These are phyloP conservation scores for Tachyglossus aculeatus DNA, from an alignment of 2,797 vertebrate species.

Conservation along the genomic window DNA sequence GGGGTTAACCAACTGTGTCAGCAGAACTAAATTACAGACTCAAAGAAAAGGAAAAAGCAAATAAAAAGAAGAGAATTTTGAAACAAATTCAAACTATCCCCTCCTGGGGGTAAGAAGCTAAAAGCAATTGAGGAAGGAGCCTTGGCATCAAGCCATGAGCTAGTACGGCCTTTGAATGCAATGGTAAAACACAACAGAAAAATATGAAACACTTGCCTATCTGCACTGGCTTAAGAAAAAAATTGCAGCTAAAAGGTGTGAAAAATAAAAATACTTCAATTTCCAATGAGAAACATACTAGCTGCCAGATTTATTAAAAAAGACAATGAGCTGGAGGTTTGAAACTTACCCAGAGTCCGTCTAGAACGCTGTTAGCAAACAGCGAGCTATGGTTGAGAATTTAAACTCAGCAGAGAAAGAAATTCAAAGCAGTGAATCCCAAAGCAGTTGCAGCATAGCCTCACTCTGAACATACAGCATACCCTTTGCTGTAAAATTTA, in stretches of 20 bases:
- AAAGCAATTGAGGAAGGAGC: neutral
- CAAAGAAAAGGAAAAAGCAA: constrained; percentile 32
- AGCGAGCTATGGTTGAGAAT: neutral
- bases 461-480: neutral
- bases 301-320: neutral
- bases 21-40: constrained; percentile 49
- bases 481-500: no score
- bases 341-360: neutral
- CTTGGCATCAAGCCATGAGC: neutral
- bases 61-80: constrained; percentile 20
- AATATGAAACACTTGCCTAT: neutral
- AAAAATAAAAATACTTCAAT: constrained; percentile 5
- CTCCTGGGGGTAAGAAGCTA: constrained; percentile 19
- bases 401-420: neutral
- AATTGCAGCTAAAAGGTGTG: neutral
- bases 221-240: neutral
- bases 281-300: neutral
- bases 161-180: constrained; percentile 9
- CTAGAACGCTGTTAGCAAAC: neutral
- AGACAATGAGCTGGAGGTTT: neutral
- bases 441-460: neutral
- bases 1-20: constrained; percentile 41
- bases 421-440: neutral
- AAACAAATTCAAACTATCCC: constrained; percentile 38
- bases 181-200: neutral